These are phyloP conservation scores for Geophilus truncorum DNA, from an alignment of 2,888 invertebrate species.

Conservation along the genomic window DNA sequence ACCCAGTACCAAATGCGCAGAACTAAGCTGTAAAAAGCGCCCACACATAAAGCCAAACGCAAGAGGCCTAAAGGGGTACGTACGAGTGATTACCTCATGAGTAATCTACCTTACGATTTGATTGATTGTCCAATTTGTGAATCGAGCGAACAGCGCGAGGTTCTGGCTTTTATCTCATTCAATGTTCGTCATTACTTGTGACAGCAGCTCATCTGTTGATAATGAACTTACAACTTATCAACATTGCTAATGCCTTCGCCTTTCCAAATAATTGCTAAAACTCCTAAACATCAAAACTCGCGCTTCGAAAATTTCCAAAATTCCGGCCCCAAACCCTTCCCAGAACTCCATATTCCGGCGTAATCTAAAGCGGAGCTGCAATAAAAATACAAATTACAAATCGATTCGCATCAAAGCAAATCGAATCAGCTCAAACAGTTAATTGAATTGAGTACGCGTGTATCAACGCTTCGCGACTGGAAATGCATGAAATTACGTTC, in stretches of 20 bases:
- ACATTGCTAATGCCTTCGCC: neutral
- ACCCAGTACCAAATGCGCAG: neutral
- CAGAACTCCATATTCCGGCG: neutral
- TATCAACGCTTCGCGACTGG: neutral
- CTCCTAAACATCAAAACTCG: neutral
- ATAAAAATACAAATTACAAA: neutral
- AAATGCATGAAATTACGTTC: neutral
- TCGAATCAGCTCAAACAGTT: neutral
- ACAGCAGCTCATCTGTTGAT: neutral
- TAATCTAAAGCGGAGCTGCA: neutral
- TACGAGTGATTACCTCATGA: neutral
- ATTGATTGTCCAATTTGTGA: neutral
- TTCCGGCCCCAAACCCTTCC: neutral
- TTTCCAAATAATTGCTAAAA: neutral
- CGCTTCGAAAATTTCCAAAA: neutral
- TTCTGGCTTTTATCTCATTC: neutral
- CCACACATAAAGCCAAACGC: neutral
- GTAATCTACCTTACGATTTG: neutral
- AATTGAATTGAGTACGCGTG: neutral
- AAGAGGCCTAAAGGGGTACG: neutral
- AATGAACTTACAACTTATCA: neutral
- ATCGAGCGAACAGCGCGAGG: neutral
- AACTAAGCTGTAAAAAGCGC: neutral
- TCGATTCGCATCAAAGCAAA: neutral
- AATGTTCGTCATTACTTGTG: neutral